Conservation (phyloP, 2,888 invertebrate species). For the Standfussiana lucernea region DNA sequence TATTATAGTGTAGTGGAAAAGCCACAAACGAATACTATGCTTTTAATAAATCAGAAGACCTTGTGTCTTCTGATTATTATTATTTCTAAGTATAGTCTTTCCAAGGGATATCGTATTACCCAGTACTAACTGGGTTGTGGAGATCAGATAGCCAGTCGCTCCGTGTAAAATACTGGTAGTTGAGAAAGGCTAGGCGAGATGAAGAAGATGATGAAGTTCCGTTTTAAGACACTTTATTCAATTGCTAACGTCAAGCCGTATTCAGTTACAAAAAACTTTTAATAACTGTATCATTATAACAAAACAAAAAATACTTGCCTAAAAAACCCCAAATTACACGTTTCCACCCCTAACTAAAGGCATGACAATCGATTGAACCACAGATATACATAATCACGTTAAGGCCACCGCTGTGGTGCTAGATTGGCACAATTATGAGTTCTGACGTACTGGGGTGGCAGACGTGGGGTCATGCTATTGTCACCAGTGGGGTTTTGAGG, state of each 20-base stretch:
- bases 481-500: conserved; percentile 21
- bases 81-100: too few relatives aligned
- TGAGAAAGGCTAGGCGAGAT: background rate
- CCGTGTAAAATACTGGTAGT: background rate
- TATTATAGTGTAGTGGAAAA: background rate
- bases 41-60: background rate
- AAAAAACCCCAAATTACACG: conserved; percentile 31
- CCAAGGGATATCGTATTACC: background rate
- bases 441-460: conserved; percentile 38
- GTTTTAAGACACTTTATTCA: background rate
- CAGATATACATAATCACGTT: conserved; percentile 67
- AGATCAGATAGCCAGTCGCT: background rate
- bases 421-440: conserved; percentile 82
- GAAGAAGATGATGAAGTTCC: background rate
- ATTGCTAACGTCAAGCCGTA: background rate
- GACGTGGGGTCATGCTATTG: conserved; percentile 40
- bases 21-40: background rate
- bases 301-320: background rate
- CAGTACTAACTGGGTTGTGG: background rate
- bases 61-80: too few relatives aligned
- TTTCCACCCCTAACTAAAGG: conserved; percentile 37
- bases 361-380: conserved; percentile 51
- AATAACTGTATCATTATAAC: conserved; percentile 6
- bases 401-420: conserved; percentile 76
- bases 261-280: background rate